phyloP scores from a whole-genome alignment of 2,888 invertebrate genomes.

The Lapara coniferarum region DNA sequence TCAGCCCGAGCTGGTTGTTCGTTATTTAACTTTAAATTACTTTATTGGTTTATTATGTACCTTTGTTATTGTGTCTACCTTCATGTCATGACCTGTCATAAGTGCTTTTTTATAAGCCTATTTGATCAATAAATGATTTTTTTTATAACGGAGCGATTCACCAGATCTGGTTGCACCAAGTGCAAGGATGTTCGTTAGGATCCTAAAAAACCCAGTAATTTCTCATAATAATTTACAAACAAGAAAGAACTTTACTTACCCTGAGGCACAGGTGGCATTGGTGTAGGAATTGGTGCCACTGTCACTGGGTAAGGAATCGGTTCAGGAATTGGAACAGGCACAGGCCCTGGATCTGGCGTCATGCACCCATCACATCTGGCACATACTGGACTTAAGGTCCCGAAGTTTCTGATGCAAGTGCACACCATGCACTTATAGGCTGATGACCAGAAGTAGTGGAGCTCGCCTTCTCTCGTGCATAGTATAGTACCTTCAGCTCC shows the following conservation, averaged over 20 bases:
- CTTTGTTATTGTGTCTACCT: too few species aligned
- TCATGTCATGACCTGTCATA: too few species aligned
- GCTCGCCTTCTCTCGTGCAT: constrained; percentile 57
- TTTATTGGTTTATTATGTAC: too few species aligned
- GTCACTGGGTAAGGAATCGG: constrained; percentile 27
- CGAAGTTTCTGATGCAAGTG: constrained; percentile 54
- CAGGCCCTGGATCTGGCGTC: constrained; percentile 31
- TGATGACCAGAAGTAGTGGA: constrained; percentile 54
- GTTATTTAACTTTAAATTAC: too few species aligned
- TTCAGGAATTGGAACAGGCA: constrained; percentile 25
- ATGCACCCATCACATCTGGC: constrained; percentile 56
- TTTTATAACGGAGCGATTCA: too few species aligned
- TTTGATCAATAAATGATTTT: too few species aligned
- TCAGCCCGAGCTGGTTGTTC: too few species aligned
- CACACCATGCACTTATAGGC: constrained; percentile 60
- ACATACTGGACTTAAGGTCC: constrained; percentile 55
- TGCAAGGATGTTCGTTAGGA: too few species aligned
- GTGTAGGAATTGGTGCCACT: background rate
- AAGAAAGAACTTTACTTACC: background rate
- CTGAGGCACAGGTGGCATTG: background rate
- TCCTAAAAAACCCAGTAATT: too few species aligned
- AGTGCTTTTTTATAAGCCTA: too few species aligned
- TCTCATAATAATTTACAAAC: background rate
- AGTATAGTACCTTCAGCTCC: constrained; percentile 47
- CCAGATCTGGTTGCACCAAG: too few species aligned